Evolutionary conservation across 2,888 invertebrate genomes (phyloP).

Genomic region (Drosophila testacea): DNA sequence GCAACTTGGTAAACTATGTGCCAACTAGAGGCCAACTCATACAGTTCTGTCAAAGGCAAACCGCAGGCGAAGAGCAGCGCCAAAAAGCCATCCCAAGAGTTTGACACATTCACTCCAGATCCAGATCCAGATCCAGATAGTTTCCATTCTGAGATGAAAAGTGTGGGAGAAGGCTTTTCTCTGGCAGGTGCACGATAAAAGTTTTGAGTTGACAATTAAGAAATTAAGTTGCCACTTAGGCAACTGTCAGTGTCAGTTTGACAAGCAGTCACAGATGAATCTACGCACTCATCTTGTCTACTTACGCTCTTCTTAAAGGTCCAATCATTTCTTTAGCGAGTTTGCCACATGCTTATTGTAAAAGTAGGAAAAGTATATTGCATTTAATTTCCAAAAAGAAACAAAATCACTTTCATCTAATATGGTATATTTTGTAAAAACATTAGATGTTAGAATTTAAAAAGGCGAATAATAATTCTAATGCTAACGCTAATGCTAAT

Average conservation of each 20-base stretch:
- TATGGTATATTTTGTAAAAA: too few relatives aligned
- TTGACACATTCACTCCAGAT: constrained; percentile 42
- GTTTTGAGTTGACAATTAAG: constrained; percentile 83
- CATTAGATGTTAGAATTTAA: too few relatives aligned
- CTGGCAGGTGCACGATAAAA: constrained; percentile 75
- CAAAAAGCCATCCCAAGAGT: constrained; percentile 47
- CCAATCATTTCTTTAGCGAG: not conserved
- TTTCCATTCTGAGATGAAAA: constrained; percentile 23
- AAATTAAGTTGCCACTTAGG: constrained; percentile 85
- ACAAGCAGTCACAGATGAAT: constrained; percentile 77
- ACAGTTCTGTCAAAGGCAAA: constrained; percentile 66
- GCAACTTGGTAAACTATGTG: constrained; percentile 52
- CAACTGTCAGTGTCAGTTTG: constrained; percentile 82
- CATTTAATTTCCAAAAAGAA: not conserved
- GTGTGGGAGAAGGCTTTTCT: not conserved
- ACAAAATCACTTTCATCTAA: too few relatives aligned
- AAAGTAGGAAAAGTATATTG: not conserved
- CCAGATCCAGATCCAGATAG: constrained; percentile 49
- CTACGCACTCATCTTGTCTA: constrained; percentile 39
- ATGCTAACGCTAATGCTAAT: not conserved
- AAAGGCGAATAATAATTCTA: not conserved
- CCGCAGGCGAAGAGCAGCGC: constrained; percentile 54
- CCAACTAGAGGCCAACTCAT: constrained; percentile 24
- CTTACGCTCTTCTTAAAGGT: constrained; percentile 10
- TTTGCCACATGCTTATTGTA: not conserved